These are phyloP conservation scores for Sericinus montela DNA, from an alignment of 2,888 invertebrate species.

Conservation along the genomic window DNA sequence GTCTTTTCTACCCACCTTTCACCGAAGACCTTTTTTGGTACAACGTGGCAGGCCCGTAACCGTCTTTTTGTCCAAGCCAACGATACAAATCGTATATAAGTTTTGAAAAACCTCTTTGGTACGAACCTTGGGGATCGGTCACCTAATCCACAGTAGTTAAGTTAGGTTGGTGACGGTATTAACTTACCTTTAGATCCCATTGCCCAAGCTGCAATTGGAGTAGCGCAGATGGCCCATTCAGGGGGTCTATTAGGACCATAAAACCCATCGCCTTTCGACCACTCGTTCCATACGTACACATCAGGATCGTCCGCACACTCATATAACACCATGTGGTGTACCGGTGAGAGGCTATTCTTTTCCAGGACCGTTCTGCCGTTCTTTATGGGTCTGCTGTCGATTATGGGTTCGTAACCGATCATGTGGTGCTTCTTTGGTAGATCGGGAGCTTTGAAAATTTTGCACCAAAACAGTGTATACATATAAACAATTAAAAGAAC, in stretches of 20 bases:
- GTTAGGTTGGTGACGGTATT: too few species aligned
- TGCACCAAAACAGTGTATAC: slow-evolving; percentile 95
- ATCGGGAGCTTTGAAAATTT: slow-evolving; percentile 87
- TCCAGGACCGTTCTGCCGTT: slow-evolving; percentile 52
- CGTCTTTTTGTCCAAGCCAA: too few species aligned
- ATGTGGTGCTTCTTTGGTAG: slow-evolving; percentile 87
- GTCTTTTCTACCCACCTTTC: too few species aligned
- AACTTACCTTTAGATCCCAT: slow-evolving; percentile 87
- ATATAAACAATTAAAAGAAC: too few species aligned
- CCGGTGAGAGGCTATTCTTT: slow-evolving; percentile 77
- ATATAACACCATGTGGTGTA: slow-evolving; percentile 93
- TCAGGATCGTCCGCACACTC: slow-evolving; percentile 86
- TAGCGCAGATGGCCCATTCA: slow-evolving; percentile 91
- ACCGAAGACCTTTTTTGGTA: too few species aligned
- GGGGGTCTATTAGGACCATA: slow-evolving; percentile 87
- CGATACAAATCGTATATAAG: too few species aligned
- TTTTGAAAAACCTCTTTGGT: too few species aligned
- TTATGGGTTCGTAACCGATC: slow-evolving; percentile 85
- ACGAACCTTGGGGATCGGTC: too few species aligned
- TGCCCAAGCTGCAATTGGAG: slow-evolving; percentile 90
- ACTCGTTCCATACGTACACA: slow-evolving; percentile 81
- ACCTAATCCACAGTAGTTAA: too few species aligned
- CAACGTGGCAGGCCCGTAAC: too few species aligned
- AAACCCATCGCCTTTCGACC: slow-evolving; percentile 81
- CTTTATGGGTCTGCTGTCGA: slow-evolving; percentile 72